Percentiles rank a stretch among this genome's conserved stretches.
phyloP scores from a whole-genome alignment of 2,797 vertebrate genomes.

The Distichodus sexfasciatus region DNA sequence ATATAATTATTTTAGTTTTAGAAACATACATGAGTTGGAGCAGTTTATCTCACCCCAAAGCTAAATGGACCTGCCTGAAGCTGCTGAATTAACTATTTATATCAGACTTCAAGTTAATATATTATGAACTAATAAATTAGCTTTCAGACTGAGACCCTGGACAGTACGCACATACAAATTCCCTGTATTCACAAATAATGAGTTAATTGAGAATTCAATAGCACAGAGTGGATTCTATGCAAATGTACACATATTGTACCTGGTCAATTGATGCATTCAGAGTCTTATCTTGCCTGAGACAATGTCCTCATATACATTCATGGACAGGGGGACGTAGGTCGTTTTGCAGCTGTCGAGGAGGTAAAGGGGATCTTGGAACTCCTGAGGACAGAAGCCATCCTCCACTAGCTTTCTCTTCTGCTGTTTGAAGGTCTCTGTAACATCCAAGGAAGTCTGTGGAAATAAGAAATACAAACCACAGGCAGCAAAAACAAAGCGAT shows the following conservation, averaged over 20 bases:
- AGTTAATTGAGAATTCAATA: not conserved
- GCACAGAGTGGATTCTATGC: not conserved
- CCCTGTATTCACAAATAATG: not conserved
- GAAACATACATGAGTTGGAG: not conserved
- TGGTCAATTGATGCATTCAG: slow-evolving; percentile 50
- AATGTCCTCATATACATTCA: slow-evolving; percentile 64
- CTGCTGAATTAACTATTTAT: not conserved
- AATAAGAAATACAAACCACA: slow-evolving; percentile 26
- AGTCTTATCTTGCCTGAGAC: slow-evolving; percentile 69
- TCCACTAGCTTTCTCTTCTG: slow-evolving; percentile 79
- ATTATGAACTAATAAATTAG: slow-evolving; percentile 1
- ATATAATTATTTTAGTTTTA: not conserved
- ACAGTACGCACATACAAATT: not conserved
- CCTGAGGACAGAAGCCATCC: slow-evolving; percentile 75
- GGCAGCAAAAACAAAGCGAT: no score
- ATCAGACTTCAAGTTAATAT: slow-evolving; percentile 16
- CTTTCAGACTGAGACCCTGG: not conserved
- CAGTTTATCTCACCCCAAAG: not conserved
- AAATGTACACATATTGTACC: not conserved
- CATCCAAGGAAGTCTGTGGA: slow-evolving; percentile 73
- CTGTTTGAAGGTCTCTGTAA: slow-evolving; percentile 89
- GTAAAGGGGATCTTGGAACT: slow-evolving; percentile 69
- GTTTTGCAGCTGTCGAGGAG: slow-evolving; percentile 70
- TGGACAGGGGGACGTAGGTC: slow-evolving; percentile 71
- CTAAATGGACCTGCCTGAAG: not conserved